phyloP scores from a whole-genome alignment of 2,797 vertebrate genomes.

The Phaenicophaeus curvirostris region DNA sequence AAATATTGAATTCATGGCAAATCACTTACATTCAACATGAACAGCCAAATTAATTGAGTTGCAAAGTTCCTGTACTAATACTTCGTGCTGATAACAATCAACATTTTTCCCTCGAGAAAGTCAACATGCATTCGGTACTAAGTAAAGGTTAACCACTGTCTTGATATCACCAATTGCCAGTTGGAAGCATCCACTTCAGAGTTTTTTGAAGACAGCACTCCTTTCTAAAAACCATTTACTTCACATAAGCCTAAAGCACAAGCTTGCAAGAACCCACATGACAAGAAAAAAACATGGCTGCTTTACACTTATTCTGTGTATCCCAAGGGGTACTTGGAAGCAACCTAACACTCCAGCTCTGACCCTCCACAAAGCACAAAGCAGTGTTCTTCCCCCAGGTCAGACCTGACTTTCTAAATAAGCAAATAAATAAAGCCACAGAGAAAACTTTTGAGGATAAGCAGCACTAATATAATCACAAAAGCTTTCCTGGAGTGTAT shows the following conservation, averaged over 20 bases:
- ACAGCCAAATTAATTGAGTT: not conserved
- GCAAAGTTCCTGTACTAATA: not conserved
- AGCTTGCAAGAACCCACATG: not conserved
- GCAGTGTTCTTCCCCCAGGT: not conserved
- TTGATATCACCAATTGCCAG: not conserved
- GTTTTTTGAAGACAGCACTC: not conserved
- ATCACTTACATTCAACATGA: constrained; percentile 18
- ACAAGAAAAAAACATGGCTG: not conserved
- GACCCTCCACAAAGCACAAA: not conserved
- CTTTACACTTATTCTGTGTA: not conserved
- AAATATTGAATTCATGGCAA: constrained; percentile 14
- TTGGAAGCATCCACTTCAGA: not conserved
- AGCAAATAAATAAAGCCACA: not conserved
- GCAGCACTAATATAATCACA: not conserved
- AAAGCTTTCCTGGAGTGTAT: not conserved
- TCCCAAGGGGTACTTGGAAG: not conserved
- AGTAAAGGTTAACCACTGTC: not conserved
- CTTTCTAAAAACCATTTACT: not conserved
- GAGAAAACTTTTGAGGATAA: not conserved
- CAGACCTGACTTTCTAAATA: too few species aligned
- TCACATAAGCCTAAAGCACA: not conserved
- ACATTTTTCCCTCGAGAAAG: not conserved
- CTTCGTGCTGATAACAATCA: not conserved
- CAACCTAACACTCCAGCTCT: not conserved
- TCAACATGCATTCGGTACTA: not conserved